Conservation (phyloP, 2,113 vertebrate species). For the Phaethon lepturus region DNA sequence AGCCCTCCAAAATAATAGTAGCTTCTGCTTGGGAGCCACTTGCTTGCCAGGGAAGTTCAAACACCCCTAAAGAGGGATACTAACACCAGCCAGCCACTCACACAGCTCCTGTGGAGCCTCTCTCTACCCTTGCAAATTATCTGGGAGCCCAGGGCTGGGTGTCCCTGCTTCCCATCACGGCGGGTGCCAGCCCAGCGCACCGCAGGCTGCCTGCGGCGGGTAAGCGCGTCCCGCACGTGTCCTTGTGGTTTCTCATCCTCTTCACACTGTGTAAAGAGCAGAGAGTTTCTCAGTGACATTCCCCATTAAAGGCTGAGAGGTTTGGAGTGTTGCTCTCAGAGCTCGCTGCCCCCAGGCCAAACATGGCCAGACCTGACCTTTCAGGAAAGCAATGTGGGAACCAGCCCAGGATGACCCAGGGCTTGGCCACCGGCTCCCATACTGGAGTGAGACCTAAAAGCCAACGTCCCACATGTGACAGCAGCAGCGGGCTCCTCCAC, state of each 20-base stretch:
- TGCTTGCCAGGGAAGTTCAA: not conserved
- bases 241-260: not conserved
- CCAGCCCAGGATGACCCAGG: not conserved
- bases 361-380: accelerated
- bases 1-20: not conserved
- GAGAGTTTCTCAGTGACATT: not conserved
- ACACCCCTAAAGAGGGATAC: not conserved
- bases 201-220: accelerated
- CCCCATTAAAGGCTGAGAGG: not conserved
- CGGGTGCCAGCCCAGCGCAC: not conserved
- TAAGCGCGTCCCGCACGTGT: accelerated
- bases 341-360: not conserved
- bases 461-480: not conserved
- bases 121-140: not conserved
- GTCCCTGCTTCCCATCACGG: not conserved
- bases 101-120: not conserved
- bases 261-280: not conserved
- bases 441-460: not conserved
- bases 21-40: not conserved
- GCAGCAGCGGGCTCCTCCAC: not conserved
- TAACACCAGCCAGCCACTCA: not conserved
- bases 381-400: accelerated
- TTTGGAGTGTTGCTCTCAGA: not conserved
- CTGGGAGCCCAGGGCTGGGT: not conserved
- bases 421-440: not conserved